Percentiles rank a stretch among this genome's conserved stretches.
phyloP scores from a whole-genome alignment of 2,888 invertebrate genomes.

The Xylota segnis region DNA sequence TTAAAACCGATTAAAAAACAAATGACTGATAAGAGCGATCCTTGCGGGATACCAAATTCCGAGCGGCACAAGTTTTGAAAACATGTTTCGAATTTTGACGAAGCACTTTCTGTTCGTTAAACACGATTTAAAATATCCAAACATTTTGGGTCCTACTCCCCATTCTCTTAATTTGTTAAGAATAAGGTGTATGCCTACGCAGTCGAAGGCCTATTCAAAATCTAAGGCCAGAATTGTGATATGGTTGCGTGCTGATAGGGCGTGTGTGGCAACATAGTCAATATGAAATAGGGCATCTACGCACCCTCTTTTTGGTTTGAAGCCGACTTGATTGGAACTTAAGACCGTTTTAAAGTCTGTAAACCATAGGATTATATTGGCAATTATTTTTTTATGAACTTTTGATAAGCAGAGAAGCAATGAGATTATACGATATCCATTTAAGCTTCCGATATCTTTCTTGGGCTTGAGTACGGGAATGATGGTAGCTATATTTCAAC shows the following conservation, averaged over 20 bases:
- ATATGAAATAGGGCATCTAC: slow-evolving; percentile 5
- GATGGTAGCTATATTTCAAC: too few relatives aligned
- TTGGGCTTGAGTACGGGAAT: too few relatives aligned
- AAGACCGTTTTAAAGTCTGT: not conserved
- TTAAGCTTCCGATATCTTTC: too few relatives aligned
- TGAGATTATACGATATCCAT: too few relatives aligned
- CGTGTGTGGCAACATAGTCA: not conserved
- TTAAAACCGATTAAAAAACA: too few relatives aligned
- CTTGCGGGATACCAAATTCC: too few relatives aligned
- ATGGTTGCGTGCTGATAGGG: slow-evolving; percentile 25
- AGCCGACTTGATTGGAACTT: slow-evolving; percentile 9
- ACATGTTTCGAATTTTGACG: not conserved
- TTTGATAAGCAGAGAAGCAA: too few relatives aligned
- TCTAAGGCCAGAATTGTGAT: not conserved
- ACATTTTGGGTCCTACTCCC: slow-evolving; percentile 12
- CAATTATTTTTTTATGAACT: too few relatives aligned
- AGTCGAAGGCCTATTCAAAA: not conserved
- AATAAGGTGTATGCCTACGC: too few relatives aligned
- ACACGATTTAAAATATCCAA: slow-evolving; percentile 18
- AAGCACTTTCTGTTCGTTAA: slow-evolving; percentile 8
- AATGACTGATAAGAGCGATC: too few relatives aligned
- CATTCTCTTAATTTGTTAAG: not conserved
- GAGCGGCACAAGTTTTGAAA: too few relatives aligned
- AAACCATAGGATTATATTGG: too few relatives aligned
- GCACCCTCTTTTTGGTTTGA: not conserved